Conservation (phyloP, 2,797 vertebrate genomes). For the Sebastes vulpes region DNA sequence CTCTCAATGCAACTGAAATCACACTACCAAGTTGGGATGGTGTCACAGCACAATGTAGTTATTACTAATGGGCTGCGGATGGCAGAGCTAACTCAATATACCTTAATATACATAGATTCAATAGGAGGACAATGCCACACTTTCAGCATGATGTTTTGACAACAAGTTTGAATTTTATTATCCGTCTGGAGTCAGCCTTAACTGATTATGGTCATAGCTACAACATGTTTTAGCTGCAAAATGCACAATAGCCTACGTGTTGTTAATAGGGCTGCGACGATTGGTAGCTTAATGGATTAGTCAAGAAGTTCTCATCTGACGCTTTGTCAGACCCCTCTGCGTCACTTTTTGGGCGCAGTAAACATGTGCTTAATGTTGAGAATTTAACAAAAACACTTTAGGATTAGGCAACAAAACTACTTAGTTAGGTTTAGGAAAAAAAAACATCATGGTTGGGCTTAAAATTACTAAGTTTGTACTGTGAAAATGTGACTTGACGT, state of each 20-base stretch:
- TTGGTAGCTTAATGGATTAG: not conserved
- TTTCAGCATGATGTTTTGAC: slow-evolving; percentile 6
- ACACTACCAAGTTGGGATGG: not conserved
- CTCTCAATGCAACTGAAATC: not conserved
- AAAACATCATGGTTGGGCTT: too few species aligned
- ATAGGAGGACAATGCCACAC: not conserved
- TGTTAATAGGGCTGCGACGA: not conserved
- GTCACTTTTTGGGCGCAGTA: not conserved
- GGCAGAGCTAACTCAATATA: slow-evolving; percentile 6
- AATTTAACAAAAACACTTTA: too few species aligned
- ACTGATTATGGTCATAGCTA: not conserved
- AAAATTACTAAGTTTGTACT: too few species aligned
- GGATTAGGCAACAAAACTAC: too few species aligned
- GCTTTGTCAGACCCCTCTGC: not conserved
- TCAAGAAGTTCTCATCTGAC: not conserved
- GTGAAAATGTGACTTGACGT: too few species aligned
- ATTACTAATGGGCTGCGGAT: not conserved
- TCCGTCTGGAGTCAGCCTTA: slow-evolving; percentile 1
- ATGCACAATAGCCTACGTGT: not conserved
- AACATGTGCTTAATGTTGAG: too few species aligned
- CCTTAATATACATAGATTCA: not conserved
- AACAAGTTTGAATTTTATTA: slow-evolving; percentile 20
- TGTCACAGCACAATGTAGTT: not conserved
- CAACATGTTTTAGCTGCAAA: not conserved
- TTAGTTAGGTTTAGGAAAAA: too few species aligned